Evolutionary conservation across 1,140 invertebrate species (phyloP), one percentile per base, ranked within the genome.

Genomic region (Meloidogyne chitwoodi): DNA sequence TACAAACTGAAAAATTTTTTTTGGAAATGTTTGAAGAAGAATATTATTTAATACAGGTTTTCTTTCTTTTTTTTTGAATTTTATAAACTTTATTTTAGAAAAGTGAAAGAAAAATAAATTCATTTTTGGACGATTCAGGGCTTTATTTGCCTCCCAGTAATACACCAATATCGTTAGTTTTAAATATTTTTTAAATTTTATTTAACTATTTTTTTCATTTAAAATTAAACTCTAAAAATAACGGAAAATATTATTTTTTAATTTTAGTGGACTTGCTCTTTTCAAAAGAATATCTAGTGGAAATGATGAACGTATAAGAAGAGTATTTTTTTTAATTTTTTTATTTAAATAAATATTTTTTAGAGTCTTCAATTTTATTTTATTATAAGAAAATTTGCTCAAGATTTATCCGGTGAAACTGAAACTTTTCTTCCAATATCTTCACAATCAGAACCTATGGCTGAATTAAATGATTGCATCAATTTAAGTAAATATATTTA

Each of bases 21-120:
- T 89, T 98, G 38, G 96, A 99, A 87, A 94, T 98, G 91, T 99
- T 99, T 89, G 96, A 99, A 89, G 94, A 98, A 88, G 96, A 99
- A 90, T 93, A 90, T 88, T 93, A 92, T 85, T 93, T 96, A 88
- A 93, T 97, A 91, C 89, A 85, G 81, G 89, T 83, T 48, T 34
- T 6, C 26, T 68, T 16, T 1, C 22, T 94, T 94, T 75, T 16
- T 66, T 68, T 29, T 44, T 68, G 3, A 2, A 75, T 76, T 80
- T 31, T 22, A 19, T 16, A 24, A 6, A 38, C 68, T 41, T 27
- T 79, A 27, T 31, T 81, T 65, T n/a, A 83, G 83, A 68, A 66
- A 44, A 77, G 77, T 19, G 66, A 71, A 63, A 68, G 85, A 68
- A 65, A 79, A 29, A 79, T 89, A 69, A 88, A 90, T 69, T 88